Evolutionary conservation across 1,140 invertebrate species (phyloP), one percentile per base, ranked within the genome.

Genomic region (Drosophila repletoides): DNA sequence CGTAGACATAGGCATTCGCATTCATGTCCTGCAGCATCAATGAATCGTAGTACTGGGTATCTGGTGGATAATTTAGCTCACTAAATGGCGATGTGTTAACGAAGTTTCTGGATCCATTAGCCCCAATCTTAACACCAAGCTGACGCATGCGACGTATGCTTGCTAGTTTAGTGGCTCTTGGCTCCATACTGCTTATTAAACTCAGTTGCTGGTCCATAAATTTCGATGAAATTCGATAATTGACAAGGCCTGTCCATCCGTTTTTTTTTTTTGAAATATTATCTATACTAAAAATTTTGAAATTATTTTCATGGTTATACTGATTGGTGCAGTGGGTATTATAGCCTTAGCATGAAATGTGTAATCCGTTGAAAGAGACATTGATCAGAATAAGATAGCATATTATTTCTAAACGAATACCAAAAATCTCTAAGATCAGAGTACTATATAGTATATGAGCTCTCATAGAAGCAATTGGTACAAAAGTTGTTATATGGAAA

Each of bases 121-220:
- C 53, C 19, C 61, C 66, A 52, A 79, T 63, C 46, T 79, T 74
- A 31, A 80, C 28, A 46, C 46, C 59, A 12, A 80, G 0, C 6
- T 52, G 71, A 38, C 67, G 76, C 4, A 52, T 24, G n/a, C 65
- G 46, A n/a, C 72, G 40, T 12, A 55, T 71, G 31, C 33, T 66
- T 36, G 34, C 40, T 51, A 41, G 71, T 7, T 33, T 19, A 12
- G 45, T 2, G n/a, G 3, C 7, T 21, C 17, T 3, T 15, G 48
- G 28, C 10, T 26, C 17, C 0, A 19, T 33, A 26, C 14, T 53
- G 53, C 21, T 33, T 14, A 29, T 28, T 45, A 4, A 17, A 34
- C 31, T 21, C 14, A 29, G 22, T 3, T 10, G 40, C 24, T 21
- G 45, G 5, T 76, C 56, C 14, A 61, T 48, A 9, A 22, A 1